Evolutionary conservation across 2,797 vertebrate genomes (phyloP).

Genomic region (Pitangus sulphuratus): DNA sequence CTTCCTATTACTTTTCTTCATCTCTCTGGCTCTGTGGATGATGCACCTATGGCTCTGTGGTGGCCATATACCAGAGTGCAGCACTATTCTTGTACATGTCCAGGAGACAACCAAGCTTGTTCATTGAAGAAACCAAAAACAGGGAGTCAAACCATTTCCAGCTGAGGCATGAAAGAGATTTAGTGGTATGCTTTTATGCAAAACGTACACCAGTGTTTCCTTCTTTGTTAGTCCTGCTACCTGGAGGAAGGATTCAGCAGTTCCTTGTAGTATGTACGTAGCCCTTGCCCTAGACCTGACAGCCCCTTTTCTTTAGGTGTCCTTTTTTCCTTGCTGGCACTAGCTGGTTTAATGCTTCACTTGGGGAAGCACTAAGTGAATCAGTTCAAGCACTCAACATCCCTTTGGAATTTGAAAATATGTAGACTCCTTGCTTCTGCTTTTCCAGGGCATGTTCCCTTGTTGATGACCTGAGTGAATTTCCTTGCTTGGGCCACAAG

Average conservation of each 20-base stretch:
- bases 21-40: neutral
- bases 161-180: neutral
- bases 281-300: neutral
- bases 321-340: neutral
- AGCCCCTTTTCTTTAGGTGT: neutral
- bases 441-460: neutral
- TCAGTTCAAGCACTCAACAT: fast-evolving
- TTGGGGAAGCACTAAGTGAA: neutral
- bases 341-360: neutral
- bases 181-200: neutral
- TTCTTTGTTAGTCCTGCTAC: neutral
- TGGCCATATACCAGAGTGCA: neutral
- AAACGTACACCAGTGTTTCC: neutral
- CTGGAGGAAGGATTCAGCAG: neutral
- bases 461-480: fast-evolving
- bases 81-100: neutral
- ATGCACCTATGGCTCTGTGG: neutral
- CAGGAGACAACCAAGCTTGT: fast-evolving
- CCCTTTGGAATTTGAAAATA: neutral
- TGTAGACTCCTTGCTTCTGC: fast-evolving
- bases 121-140: neutral
- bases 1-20: neutral
- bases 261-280: neutral
- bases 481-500: neutral
- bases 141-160: neutral